Conservation (phyloP, 2,888 invertebrate species). For the Catocala sponsa region DNA sequence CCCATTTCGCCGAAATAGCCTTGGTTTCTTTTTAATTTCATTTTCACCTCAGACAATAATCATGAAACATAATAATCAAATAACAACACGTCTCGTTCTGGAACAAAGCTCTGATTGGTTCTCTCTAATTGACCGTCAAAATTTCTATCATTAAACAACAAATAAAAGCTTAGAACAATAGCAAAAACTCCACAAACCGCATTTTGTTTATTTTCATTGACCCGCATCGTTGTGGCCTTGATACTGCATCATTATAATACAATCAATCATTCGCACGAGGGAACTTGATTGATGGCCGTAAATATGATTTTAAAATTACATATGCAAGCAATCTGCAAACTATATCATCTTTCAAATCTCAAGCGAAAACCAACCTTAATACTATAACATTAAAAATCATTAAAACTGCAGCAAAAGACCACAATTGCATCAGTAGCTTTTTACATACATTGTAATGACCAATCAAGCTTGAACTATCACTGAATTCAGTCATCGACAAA, state of each 20-base stretch:
- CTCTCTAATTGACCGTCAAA: slow-evolving; percentile 50
- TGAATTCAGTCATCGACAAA: slow-evolving; percentile 14
- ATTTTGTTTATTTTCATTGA: slow-evolving; percentile 65
- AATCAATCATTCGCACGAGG: slow-evolving; percentile 65
- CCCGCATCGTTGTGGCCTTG: slow-evolving; percentile 72
- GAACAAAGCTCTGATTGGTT: slow-evolving; percentile 51
- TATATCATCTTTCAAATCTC: slow-evolving; percentile 18
- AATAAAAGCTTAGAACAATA: slow-evolving; percentile 54
- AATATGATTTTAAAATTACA: slow-evolving; percentile 61
- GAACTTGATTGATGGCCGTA: slow-evolving; percentile 64
- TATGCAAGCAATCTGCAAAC: slow-evolving; percentile 51
- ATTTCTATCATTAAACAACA: slow-evolving; percentile 52
- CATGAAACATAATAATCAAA: slow-evolving; percentile 29
- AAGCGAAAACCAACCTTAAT: slow-evolving; percentile 46
- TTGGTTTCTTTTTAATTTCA: slow-evolving; percentile 4
- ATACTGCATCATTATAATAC: slow-evolving; percentile 75
- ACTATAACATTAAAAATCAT: slow-evolving; percentile 30
- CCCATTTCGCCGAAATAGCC: too few relatives aligned
- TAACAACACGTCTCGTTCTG: slow-evolving; percentile 24
- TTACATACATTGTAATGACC: slow-evolving; percentile 57
- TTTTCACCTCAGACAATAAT: slow-evolving; percentile 22
- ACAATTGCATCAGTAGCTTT: slow-evolving; percentile 36
- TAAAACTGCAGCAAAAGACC: slow-evolving; percentile 26
- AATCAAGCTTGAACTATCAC: slow-evolving; percentile 49
- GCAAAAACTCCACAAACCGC: slow-evolving; percentile 61